These are phyloP conservation scores for Pocillopora damicornis DNA, from an alignment of 64 coral and sea anemone species.

Conservation along the genomic window DNA sequence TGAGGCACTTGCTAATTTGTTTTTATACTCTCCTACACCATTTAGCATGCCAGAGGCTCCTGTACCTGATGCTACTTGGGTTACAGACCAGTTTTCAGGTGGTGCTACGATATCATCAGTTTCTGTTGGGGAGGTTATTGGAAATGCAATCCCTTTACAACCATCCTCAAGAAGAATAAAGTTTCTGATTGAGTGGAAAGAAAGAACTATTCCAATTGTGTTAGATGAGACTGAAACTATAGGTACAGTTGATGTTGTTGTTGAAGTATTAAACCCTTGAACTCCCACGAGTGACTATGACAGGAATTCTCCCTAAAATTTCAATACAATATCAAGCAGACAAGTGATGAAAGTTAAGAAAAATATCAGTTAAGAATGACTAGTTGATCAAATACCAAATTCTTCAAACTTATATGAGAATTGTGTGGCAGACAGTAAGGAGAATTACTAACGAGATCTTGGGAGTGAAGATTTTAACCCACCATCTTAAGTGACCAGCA, in stretches of 20 bases:
- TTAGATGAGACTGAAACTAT: conserved; percentile 87
- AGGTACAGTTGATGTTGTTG: conserved; percentile 29
- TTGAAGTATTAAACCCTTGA: neutral
- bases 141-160: conserved; percentile 56
- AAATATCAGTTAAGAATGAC: neutral
- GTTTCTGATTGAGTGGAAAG: conserved; percentile 94
- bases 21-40: neutral
- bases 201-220: conserved; percentile 71
- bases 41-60: conserved; percentile 7
- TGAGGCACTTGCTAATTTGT: neutral
- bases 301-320: neutral
- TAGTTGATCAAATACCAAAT: too few relatives aligned
- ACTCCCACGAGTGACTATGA: too few relatives aligned
- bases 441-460: too few relatives aligned
- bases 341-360: too few relatives aligned
- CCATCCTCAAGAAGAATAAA: conserved; percentile 68
- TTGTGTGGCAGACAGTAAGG: too few relatives aligned
- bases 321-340: too few relatives aligned
- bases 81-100: neutral
- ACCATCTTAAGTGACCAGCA: too few relatives aligned
- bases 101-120: conserved; percentile 6
- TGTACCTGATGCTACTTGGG: neutral
- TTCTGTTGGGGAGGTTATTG: conserved; percentile 46
- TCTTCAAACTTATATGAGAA: too few relatives aligned
- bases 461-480: too few relatives aligned